These are phyloP conservation scores for Ormyrus nitidulus DNA, from an alignment of 2,888 invertebrate genomes.

Conservation along the genomic window DNA sequence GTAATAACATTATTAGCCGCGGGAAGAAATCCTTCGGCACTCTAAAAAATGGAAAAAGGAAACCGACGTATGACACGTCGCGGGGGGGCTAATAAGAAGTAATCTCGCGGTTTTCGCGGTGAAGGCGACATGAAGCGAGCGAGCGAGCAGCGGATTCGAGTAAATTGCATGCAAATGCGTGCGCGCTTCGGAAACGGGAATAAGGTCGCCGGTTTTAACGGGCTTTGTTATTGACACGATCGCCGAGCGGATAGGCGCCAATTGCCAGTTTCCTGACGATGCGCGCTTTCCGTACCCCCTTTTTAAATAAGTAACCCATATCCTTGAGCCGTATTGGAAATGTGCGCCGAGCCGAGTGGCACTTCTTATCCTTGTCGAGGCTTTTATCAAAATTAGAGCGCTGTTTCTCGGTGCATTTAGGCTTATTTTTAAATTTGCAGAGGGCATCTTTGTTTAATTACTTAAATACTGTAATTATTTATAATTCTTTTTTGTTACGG, in stretches of 20 bases:
- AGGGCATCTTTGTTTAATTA: too few relatives aligned
- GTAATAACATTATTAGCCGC: conserved; percentile 18
- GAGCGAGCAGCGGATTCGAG: conserved; percentile 59
- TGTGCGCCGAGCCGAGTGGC: too few relatives aligned
- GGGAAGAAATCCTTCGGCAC: conserved; percentile 7
- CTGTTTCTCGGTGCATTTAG: too few relatives aligned
- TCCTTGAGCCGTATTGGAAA: too few relatives aligned
- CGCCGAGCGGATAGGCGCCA: conserved; percentile 23
- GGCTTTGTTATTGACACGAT: conserved; percentile 59
- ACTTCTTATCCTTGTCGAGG: too few relatives aligned
- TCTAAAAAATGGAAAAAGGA: conserved; percentile 18
- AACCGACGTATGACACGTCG: conserved; percentile 24
- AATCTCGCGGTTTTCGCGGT: conserved; percentile 59
- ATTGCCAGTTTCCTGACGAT: conserved; percentile 43
- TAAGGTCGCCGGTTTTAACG: conserved; percentile 58
- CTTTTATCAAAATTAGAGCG: too few relatives aligned
- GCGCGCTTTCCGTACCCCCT: conserved; percentile 32
- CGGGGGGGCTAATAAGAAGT: conserved; percentile 35
- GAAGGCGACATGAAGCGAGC: conserved; percentile 7
- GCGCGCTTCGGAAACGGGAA: conserved; percentile 60
- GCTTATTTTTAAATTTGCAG: too few relatives aligned
- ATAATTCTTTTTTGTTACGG: too few relatives aligned
- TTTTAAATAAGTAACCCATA: conserved; percentile 38
- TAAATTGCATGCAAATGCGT: conserved; percentile 66
- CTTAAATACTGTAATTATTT: too few relatives aligned